Base-by-base conservation (phyloP, 2,888 invertebrate genomes). In the Eristalis pertinax region DNA sequence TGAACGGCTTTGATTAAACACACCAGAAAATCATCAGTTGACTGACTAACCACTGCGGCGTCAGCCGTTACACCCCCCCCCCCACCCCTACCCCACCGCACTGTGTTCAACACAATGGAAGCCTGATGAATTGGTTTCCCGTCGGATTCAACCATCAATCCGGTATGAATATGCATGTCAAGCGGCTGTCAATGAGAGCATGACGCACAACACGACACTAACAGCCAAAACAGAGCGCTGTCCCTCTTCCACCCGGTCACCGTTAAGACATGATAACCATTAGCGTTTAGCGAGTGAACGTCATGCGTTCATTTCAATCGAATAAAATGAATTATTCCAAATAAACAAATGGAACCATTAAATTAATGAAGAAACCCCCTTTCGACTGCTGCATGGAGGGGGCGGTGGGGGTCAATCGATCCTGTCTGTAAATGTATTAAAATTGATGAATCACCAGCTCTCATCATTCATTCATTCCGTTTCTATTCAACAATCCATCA, bases 381-480 rank as follows among this genome's bases (percentile, higher is more conserved):
- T 5, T 5, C 32, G 4, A n/a, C 10, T 0, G 2, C 4, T 1
- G 7, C 15, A 4, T 1, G 2, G 19, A 1, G 5, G 15, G 15
- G n/a, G n/a, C 15, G 43, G 1, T 0, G 35, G 19, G 38, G 35
- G 32, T 50, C 50, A 38, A 32, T 22, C 79, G 74, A 68, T 63
- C 63, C 29, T 70, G 24, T 65, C 35, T 65, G 70, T 63, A 65
- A 29, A 26, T 76, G 72, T 75, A 82, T 78, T 82, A 78, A 82
- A 86, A 82, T 75, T 83, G 86, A 86, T 83, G 86, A 86, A 86
- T 86, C 86, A 86, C 83, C 86, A 86, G 24, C 63, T 67, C 86
- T 68, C 83, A 83, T 86, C 86, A 68, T 86, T 83, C 85, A 86
- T 85, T 81, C 85, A 73, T 50, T 68, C 64, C 63, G 75, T 82